phyloP scores from a whole-genome alignment of 2,797 vertebrate genomes.

The Tympanoctomys barrerae region DNA sequence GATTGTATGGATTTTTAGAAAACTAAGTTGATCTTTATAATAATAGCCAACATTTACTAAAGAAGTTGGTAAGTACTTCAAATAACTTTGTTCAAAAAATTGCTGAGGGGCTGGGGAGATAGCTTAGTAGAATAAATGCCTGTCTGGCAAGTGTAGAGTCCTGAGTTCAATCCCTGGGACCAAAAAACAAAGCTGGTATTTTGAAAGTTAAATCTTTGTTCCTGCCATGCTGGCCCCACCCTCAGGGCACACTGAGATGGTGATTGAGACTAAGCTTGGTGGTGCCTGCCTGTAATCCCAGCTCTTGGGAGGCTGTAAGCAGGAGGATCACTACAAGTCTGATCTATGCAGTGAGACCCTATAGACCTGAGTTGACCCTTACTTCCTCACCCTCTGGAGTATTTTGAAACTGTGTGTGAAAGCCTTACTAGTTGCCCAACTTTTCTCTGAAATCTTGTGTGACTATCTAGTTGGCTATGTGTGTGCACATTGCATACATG shows the following conservation, averaged over 20 bases:
- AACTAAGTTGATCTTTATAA: background rate
- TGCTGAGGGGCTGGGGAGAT: background rate
- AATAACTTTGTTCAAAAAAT: background rate
- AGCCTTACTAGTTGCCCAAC: background rate
- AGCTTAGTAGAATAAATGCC: too few relatives aligned
- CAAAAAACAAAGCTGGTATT: too few relatives aligned
- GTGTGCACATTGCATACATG: background rate
- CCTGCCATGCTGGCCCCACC: too few relatives aligned
- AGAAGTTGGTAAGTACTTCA: background rate
- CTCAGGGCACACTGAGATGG: too few relatives aligned
- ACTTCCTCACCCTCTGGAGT: background rate
- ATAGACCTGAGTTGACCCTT: background rate
- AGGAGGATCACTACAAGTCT: too few relatives aligned
- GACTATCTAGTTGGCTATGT: too few relatives aligned
- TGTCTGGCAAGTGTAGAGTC: too few relatives aligned
- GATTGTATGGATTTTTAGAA: background rate
- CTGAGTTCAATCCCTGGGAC: too few relatives aligned
- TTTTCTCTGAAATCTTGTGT: background rate
- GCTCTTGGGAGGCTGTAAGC: too few relatives aligned
- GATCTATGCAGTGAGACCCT: too few relatives aligned
- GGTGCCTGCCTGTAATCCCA: too few relatives aligned
- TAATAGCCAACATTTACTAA: conserved; percentile 21
- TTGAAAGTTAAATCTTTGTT: background rate
- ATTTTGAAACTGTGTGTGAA: background rate
- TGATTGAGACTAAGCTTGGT: too few relatives aligned